Conservation (phyloP, 2,797 vertebrate genomes). For the Lycodopsis pacificus region DNA sequence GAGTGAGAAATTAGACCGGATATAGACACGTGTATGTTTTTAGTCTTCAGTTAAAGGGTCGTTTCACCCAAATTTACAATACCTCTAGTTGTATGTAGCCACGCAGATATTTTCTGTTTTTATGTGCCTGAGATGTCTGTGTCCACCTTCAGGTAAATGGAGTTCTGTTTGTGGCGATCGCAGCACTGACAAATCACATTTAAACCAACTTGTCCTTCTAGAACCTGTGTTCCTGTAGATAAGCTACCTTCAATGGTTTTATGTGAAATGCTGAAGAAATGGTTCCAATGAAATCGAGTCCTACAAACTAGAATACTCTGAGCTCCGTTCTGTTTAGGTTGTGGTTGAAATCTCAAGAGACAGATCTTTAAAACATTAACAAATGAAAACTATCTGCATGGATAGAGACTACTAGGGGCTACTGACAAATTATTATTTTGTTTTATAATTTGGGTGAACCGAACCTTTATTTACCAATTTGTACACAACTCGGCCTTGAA, state of each 20-base stretch:
- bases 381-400: background rate
- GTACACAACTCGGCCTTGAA: constrained; percentile 53
- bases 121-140: background rate
- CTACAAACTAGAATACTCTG: background rate
- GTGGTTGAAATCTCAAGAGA: constrained; percentile 19
- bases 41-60: constrained; percentile 15
- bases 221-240: background rate
- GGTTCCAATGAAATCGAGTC: background rate
- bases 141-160: background rate
- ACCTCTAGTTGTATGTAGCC: background rate
- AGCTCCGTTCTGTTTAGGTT: background rate
- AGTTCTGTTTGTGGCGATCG: constrained; percentile 3
- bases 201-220: background rate
- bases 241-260: background rate
- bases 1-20: constrained; percentile 93
- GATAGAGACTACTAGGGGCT: background rate
- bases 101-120: constrained; percentile 16
- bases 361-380: background rate
- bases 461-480: constrained; percentile 53
- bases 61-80: constrained; percentile 27
- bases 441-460: constrained; percentile 25
- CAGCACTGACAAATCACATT: background rate
- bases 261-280: background rate
- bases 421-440: background rate
- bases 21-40: constrained; percentile 80